Evolutionary conservation across 2,888 invertebrate genomes (phyloP).

Genomic region (Chesias legatella): DNA sequence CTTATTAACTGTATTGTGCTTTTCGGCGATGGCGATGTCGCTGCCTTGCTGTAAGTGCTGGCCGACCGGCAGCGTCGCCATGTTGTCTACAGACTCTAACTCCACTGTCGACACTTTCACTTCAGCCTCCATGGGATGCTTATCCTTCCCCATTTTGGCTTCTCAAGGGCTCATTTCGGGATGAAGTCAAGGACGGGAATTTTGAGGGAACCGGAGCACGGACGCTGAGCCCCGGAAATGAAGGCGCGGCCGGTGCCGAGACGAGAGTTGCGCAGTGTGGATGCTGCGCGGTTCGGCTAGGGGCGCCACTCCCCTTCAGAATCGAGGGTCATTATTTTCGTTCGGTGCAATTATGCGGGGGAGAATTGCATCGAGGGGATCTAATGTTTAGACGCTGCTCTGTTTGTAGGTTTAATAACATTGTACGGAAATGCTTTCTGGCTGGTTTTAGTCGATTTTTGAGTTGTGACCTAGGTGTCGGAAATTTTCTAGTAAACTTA

Average conservation of each 20-base stretch:
- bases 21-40: slow-evolving; percentile 88
- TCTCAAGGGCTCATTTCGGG: slow-evolving; percentile 45
- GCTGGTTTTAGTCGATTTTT: no score
- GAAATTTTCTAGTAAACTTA: no score
- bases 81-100: slow-evolving; percentile 92
- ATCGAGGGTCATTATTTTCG: slow-evolving; percentile 54
- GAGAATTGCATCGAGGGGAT: slow-evolving; percentile 34
- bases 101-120: slow-evolving; percentile 95
- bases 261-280: slow-evolving; percentile 74
- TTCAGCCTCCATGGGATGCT: slow-evolving; percentile 83
- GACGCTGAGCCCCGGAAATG: slow-evolving; percentile 63
- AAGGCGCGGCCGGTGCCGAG: slow-evolving; percentile 61
- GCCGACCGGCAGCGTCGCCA: slow-evolving; percentile 93
- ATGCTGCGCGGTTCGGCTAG: slow-evolving; percentile 69
- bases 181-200: slow-evolving; percentile 41
- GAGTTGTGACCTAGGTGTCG: no score
- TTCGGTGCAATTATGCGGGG: slow-evolving; percentile 36
- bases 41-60: slow-evolving; percentile 85
- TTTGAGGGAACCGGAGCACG: slow-evolving; percentile 42
- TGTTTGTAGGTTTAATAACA: no score
- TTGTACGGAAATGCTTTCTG: no score
- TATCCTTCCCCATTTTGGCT: slow-evolving; percentile 67
- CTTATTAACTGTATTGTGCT: slow-evolving; percentile 90
- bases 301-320: slow-evolving; percentile 67
- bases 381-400: no score